Evolutionary conservation across 2,113 vertebrate species (phyloP).

Genomic region (Ictalurus punctatus): DNA sequence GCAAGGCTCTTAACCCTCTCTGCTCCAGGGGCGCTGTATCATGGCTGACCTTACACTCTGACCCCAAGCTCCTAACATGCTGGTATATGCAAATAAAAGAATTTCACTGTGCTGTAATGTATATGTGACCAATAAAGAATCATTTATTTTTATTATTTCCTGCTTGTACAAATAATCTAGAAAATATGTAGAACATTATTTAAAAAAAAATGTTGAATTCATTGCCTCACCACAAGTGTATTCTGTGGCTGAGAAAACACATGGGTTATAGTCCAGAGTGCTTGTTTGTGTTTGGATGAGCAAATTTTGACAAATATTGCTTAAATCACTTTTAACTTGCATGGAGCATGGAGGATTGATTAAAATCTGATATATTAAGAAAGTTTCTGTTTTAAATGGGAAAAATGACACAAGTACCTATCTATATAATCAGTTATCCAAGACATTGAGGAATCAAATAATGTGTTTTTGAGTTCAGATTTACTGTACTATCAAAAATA

Average conservation of each 20-base stretch:
- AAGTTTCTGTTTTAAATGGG: neutral
- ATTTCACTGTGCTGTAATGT: too few species aligned
- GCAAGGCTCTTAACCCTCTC: too few species aligned
- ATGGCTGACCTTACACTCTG: too few species aligned
- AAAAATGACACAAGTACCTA: neutral
- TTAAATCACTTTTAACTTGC: neutral
- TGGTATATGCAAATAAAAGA: too few species aligned
- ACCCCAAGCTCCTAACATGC: too few species aligned
- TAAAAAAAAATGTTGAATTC: too few species aligned
- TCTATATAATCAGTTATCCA: neutral
- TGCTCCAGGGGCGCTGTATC: too few species aligned
- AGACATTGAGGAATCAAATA: neutral
- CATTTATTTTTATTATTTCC: too few species aligned
- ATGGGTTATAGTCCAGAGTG: neutral
- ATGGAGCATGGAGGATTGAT: neutral
- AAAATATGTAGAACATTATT: neutral
- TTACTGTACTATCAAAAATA: neutral
- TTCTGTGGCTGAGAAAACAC: neutral
- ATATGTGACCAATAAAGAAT: too few species aligned
- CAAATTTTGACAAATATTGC: neutral
- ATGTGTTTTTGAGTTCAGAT: neutral
- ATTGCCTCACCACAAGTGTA: neutral
- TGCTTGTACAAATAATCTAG: neutral
- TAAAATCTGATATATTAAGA: neutral
- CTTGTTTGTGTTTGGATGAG: neutral